Conservation (phyloP, 1,140 invertebrate species). For the Palaemon carinicauda region DNA sequence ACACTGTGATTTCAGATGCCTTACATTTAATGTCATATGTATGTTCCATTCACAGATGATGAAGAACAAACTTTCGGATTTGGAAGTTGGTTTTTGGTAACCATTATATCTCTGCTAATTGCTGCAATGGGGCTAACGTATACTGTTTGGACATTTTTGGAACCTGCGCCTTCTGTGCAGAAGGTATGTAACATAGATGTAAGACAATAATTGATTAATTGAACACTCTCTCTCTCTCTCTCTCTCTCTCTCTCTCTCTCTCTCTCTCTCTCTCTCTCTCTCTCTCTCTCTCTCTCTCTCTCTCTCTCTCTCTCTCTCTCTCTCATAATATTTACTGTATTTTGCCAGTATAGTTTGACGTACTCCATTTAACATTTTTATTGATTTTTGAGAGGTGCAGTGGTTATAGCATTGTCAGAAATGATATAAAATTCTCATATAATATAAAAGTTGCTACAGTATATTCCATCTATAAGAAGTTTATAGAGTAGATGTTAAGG, state of each 20-base stretch:
- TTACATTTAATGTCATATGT: neutral
- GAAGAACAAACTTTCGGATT: constrained; percentile 31
- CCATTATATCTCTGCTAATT: constrained; percentile 15
- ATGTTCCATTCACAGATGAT: constrained; percentile 7
- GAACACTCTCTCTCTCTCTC: too few species aligned
- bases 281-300: too few species aligned
- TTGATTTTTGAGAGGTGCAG: neutral
- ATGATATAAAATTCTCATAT: too few species aligned
- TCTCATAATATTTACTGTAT: too few species aligned
- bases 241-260: too few species aligned
- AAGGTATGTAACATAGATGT: neutral
- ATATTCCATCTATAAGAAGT: too few species aligned
- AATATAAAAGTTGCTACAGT: too few species aligned
- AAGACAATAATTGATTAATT: too few species aligned
- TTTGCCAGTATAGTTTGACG: neutral
- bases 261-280: too few species aligned
- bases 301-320: too few species aligned
- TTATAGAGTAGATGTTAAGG: too few species aligned
- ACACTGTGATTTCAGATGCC: neutral
- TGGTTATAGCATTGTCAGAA: too few species aligned
- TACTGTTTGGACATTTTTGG: constrained; percentile 24
- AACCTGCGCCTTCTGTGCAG: neutral
- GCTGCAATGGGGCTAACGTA: neutral
- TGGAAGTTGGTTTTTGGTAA: constrained; percentile 37
- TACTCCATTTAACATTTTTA: neutral